Percentiles rank a stretch among this genome's conserved stretches.
phyloP scores from a whole-genome alignment of 2,113 vertebrate species.

The Mola mola region DNA sequence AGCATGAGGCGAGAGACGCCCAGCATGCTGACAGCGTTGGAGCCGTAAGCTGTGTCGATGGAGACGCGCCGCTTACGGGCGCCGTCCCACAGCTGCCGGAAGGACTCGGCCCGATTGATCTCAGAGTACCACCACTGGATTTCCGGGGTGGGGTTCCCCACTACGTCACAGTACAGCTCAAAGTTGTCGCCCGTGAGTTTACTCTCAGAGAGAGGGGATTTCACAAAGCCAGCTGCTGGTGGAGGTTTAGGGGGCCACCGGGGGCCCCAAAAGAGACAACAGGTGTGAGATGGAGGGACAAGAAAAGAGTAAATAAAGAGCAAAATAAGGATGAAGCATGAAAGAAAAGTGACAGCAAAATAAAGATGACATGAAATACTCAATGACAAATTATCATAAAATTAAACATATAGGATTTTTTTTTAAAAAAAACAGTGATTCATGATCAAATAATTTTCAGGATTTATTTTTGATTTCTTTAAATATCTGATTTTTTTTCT shows the following conservation, averaged over 20 bases:
- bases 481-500: too few species aligned
- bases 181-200: slow-evolving; percentile 96
- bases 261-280: slow-evolving; percentile 19
- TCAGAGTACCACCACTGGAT: slow-evolving; percentile 99
- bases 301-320: slow-evolving; percentile 25
- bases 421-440: neutral
- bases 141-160: slow-evolving; percentile 95
- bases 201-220: slow-evolving; percentile 96
- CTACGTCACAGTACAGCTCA: slow-evolving; percentile 98
- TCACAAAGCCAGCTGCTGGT: slow-evolving; percentile 94
- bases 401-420: neutral
- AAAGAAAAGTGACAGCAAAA: slow-evolving; percentile 1
- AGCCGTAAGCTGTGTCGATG: slow-evolving; percentile 92
- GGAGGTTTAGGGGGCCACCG: slow-evolving; percentile 40
- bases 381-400: neutral
- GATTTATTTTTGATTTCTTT: neutral
- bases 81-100: slow-evolving; percentile 96
- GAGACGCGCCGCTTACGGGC: slow-evolving; percentile 92
- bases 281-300: slow-evolving; percentile 22
- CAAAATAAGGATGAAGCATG: neutral
- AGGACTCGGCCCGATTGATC: slow-evolving; percentile 94
- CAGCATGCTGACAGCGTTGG: slow-evolving; percentile 93
- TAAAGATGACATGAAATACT: neutral
- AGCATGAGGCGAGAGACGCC: slow-evolving; percentile 88
- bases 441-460: neutral